Evolutionary conservation across 2,797 vertebrate genomes (phyloP), one percentile per base, ranked within the genome.

Genomic region (Paguma larvata): DNA sequence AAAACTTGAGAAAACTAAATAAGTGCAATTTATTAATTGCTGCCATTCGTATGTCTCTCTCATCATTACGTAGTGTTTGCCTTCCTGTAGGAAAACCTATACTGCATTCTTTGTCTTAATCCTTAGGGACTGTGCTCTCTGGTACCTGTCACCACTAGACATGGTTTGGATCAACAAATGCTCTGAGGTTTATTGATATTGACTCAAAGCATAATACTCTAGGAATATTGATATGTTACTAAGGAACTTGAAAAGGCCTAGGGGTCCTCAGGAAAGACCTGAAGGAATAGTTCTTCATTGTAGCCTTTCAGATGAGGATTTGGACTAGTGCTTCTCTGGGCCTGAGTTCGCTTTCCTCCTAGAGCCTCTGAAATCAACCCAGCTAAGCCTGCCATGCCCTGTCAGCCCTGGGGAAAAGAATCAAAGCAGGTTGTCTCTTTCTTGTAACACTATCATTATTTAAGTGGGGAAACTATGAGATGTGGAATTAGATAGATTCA

Each of bases 91-190:
- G 46, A 44, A 95, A 59, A 23, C 12, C 70, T 51, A 15, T n/a
- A 12, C 9, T 15, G 12, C 2, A 9, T 5, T 6, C 25, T 93
- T 89, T 59, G 19, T 72, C 83, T 90, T 56, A 38, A 56, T 72
- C 48, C 25, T n/a, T 85, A n/a, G 6, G 4, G 1, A 72, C 78
- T 73, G 1, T 83, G 16, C 16, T 67, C 11, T 87, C 34, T 51
- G 32, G 84, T 87, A 41, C 56, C 51, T 89, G 53, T 92, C 72
- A 78, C 41, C 48, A 56, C 4, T 80, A 41, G 41, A 89, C 95
- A 97, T 38, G 34, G 23, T 84, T 79, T 87, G 30, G 30, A 85
- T 85, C 30, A 90, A 75, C 89, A 97, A 56, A 88, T 68, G 19
- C 21, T 21, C 32, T 77, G 16, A 70, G 7, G 4, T 92, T 83